phyloP scores from a whole-genome alignment of 2,888 invertebrate genomes.

The Drosophila imparisetae region DNA sequence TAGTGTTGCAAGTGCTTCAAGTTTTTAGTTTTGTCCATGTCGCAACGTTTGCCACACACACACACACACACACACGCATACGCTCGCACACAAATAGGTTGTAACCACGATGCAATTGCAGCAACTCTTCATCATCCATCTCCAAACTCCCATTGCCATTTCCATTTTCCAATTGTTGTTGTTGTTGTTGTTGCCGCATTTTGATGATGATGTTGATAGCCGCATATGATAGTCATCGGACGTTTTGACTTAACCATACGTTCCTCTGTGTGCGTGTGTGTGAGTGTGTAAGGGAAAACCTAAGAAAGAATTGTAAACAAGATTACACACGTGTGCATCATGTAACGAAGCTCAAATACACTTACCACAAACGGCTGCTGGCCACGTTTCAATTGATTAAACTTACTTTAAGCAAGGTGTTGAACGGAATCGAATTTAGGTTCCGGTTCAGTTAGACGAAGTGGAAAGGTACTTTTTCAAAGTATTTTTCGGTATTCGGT shows the following conservation, averaged over 20 bases:
- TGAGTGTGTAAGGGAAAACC: slow-evolving; percentile 1
- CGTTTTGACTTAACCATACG: slow-evolving; percentile 48
- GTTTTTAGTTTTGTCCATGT: slow-evolving; percentile 57
- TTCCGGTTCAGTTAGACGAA: background rate
- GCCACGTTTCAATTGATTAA: background rate
- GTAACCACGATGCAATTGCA: slow-evolving; percentile 73
- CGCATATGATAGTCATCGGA: slow-evolving; percentile 73
- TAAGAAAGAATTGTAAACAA: slow-evolving; percentile 23
- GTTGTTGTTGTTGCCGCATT: slow-evolving; percentile 51
- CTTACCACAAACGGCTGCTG: slow-evolving; percentile 4
- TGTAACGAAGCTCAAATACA: slow-evolving; percentile 21
- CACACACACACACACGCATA: background rate
- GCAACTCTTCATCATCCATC: slow-evolving; percentile 51
- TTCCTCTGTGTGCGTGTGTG: background rate
- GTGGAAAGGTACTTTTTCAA: background rate
- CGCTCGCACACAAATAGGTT: slow-evolving; percentile 44
- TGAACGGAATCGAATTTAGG: background rate
- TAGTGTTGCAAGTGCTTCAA: slow-evolving; percentile 51
- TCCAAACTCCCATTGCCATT: slow-evolving; percentile 3
- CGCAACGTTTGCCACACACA: slow-evolving; percentile 29
- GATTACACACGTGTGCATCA: background rate
- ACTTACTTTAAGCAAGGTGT: background rate
- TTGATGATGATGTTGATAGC: slow-evolving; percentile 80
- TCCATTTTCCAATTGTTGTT: slow-evolving; percentile 1
- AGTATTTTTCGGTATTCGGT: background rate